Evolutionary conservation across 23 tunicate genomes (phyloP).

Genomic region (Diplosoma virens): DNA sequence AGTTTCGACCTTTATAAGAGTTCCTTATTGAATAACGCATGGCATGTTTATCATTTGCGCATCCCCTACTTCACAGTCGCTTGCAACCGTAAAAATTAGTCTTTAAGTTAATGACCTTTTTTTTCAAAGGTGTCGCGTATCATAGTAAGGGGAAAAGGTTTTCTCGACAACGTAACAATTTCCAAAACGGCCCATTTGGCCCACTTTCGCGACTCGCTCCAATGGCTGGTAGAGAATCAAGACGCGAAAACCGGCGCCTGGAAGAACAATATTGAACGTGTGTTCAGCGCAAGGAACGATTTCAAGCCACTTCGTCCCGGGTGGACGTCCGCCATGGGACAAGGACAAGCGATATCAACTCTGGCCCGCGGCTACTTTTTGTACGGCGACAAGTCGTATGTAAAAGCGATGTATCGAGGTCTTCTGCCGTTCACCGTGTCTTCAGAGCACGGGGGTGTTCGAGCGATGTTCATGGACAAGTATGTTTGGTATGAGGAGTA

Average conservation of each 20-base stretch:
- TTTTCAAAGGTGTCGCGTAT: slow-evolving; percentile 49
- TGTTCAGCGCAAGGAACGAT: slow-evolving; percentile 19
- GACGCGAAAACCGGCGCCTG: slow-evolving; percentile 72
- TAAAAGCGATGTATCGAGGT: slow-evolving; percentile 51
- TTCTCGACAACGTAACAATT: slow-evolving; percentile 61
- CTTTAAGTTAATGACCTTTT: background rate
- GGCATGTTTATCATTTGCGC: no score
- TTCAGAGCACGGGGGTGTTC: slow-evolving; percentile 70
- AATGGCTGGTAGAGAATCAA: slow-evolving; percentile 68
- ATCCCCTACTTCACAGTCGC: background rate
- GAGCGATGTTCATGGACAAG: slow-evolving; percentile 74
- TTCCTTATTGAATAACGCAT: no score
- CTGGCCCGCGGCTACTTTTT: slow-evolving; percentile 59
- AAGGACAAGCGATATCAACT: slow-evolving; percentile 89
- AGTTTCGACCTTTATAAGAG: no score
- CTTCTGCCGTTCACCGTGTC: slow-evolving; percentile 64
- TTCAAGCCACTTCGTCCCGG: slow-evolving; percentile 61
- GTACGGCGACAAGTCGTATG: slow-evolving; percentile 15
- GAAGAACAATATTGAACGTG: slow-evolving; percentile 58
- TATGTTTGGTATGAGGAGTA: slow-evolving; percentile 98
- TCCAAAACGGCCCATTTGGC: slow-evolving; percentile 63
- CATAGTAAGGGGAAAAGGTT: slow-evolving; percentile 57
- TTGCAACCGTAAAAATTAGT: background rate
- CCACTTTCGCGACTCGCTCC: slow-evolving; percentile 53
- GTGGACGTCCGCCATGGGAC: slow-evolving; percentile 99